Percentiles rank a stretch among this genome's conserved stretches.
Conservation (phyloP, 2,113 vertebrate species). For the Pterocles orientalis region DNA sequence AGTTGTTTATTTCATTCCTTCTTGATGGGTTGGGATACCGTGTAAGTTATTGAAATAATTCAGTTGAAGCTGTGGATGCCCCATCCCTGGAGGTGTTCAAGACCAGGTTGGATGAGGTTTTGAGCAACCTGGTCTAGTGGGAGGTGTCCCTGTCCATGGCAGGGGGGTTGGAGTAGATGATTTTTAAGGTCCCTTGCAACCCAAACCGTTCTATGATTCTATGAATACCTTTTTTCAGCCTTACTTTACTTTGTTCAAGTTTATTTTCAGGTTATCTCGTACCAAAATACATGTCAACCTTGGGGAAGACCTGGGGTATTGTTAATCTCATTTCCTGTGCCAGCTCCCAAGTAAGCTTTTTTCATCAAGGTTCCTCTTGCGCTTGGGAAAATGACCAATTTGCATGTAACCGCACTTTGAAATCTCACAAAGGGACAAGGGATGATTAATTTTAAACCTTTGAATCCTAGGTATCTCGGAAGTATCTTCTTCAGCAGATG, state of each 20-base stretch:
- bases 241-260: background rate
- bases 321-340: background rate
- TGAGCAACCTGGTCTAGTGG: no score
- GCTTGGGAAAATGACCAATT: background rate
- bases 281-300: background rate
- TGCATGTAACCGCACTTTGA: background rate
- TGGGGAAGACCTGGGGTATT: background rate
- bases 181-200: no score
- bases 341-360: background rate
- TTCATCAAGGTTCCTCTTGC: background rate
- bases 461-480: background rate
- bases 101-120: no score
- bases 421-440: background rate
- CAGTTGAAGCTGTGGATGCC: no score
- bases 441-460: background rate
- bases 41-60: background rate
- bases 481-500: background rate
- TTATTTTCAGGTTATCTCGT: background rate
- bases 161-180: no score
- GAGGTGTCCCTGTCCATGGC: no score
- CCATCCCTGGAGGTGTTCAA: no score
- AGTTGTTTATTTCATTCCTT: background rate
- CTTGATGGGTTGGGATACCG: background rate
- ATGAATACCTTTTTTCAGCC: background rate
- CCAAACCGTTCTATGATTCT: no score